phyloP scores from a whole-genome alignment of 2,113 vertebrate genomes.

The Marcusenius ussheri region DNA sequence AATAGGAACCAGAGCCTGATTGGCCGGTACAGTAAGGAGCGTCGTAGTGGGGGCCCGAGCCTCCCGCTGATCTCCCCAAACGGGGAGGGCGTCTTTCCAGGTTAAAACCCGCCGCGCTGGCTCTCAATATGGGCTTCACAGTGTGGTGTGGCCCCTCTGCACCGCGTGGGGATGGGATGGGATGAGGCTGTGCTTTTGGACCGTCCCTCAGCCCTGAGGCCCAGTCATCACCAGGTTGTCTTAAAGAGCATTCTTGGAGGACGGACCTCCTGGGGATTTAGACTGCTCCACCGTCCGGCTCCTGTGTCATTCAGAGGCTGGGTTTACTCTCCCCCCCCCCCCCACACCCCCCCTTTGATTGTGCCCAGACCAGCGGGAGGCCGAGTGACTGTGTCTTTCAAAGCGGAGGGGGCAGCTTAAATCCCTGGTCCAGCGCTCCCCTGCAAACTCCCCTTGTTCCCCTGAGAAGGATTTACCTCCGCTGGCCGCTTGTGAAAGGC shows the following conservation, averaged over 20 bases:
- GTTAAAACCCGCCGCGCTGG: neutral
- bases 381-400: conserved; percentile 82
- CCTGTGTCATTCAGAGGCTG: conserved; percentile 73
- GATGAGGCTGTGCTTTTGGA: conserved; percentile 45
- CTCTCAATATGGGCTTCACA: neutral
- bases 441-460: conserved; percentile 91
- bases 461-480: conserved; percentile 89
- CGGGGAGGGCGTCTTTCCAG: neutral
- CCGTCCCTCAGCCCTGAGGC: conserved; percentile 31
- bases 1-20: too few relatives aligned
- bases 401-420: conserved; percentile 83
- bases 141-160: neutral
- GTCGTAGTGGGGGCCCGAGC: neutral
- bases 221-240: conserved; percentile 66
- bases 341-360: conserved; percentile 69
- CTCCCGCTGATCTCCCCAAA: neutral
- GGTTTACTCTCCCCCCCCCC: conserved; percentile 60
- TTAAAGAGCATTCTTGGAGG: conserved; percentile 84
- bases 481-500: conserved; percentile 82
- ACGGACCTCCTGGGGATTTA: conserved; percentile 87
- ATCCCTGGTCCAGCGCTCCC: conserved; percentile 78
- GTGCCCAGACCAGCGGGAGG: conserved; percentile 77
- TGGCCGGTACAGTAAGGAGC: neutral
- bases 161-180: neutral
- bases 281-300: conserved; percentile 71